A percentile compares a stretch with the other conserved stretches of the same genome.
phyloP scores from a whole-genome alignment of 2,888 invertebrate genomes.

The Siphlonurus alternatus region DNA sequence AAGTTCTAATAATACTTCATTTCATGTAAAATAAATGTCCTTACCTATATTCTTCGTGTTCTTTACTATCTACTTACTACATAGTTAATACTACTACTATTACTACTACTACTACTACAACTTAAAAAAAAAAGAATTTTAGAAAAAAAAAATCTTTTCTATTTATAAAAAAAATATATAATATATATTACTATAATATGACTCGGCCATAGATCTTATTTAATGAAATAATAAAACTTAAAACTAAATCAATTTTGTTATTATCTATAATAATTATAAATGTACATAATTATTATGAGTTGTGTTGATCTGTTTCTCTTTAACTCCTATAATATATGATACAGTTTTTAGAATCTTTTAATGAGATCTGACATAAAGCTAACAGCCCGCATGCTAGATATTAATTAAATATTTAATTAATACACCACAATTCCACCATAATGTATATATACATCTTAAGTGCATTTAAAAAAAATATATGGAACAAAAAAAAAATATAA shows the following conservation, averaged over 20 bases:
- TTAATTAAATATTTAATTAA: background rate
- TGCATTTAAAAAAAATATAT: background rate
- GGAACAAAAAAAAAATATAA: background rate
- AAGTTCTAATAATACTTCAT: too few species aligned
- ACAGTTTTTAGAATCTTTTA: background rate
- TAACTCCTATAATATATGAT: background rate
- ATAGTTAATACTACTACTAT: background rate
- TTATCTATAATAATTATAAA: background rate
- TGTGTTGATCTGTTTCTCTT: background rate
- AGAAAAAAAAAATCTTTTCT: background rate
- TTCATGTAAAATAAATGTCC: background rate
- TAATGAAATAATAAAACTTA: background rate
- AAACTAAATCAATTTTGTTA: background rate
- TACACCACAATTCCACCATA: background rate
- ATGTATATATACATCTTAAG: background rate
- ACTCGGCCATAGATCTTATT: background rate
- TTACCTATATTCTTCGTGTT: background rate
- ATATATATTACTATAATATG: background rate
- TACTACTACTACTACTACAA: too few species aligned
- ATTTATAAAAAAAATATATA: background rate
- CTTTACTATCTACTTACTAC: background rate
- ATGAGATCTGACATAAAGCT: background rate
- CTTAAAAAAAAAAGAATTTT: background rate
- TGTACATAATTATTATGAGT: background rate
- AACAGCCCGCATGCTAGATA: background rate